A percentile compares a stretch with the other conserved stretches of the same genome.
These are phyloP conservation scores for Danio jaintianensis DNA, from an alignment of 2,797 vertebrate genomes.

Conservation along the genomic window DNA sequence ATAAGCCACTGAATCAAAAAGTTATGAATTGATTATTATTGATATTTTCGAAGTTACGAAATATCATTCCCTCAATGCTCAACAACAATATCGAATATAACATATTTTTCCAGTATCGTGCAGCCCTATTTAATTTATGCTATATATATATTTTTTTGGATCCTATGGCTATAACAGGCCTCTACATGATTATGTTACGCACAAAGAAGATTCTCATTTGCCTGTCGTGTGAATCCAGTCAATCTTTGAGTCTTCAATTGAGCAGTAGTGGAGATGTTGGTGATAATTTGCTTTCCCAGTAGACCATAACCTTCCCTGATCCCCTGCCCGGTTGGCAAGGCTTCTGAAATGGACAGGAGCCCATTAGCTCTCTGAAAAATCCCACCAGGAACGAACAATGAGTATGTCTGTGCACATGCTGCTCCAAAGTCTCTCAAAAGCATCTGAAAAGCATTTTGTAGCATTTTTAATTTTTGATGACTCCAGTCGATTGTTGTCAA, in stretches of 20 bases:
- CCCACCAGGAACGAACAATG: conserved; percentile 8
- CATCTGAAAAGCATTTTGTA: no score
- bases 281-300: background rate
- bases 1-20: no score
- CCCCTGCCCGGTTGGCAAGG: background rate
- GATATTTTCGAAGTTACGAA: no score
- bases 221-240: background rate
- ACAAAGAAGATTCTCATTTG: background rate
- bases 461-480: background rate
- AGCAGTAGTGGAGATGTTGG: background rate
- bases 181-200: background rate
- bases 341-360: background rate
- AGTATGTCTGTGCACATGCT: conserved; percentile 10
- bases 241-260: background rate
- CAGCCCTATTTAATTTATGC: no score
- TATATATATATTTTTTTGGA: no score
- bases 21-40: no score
- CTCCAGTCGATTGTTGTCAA: no score
- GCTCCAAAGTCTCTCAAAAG: conserved; percentile 8
- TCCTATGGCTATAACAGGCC: no score
- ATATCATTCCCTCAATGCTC: no score
- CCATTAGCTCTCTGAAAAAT: conserved; percentile 5
- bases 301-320: background rate
- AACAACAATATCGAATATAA: no score
- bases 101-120: no score